These are phyloP conservation scores for Alviniconcha strummeri DNA, from an alignment of 2,888 invertebrate species.

Conservation along the genomic window DNA sequence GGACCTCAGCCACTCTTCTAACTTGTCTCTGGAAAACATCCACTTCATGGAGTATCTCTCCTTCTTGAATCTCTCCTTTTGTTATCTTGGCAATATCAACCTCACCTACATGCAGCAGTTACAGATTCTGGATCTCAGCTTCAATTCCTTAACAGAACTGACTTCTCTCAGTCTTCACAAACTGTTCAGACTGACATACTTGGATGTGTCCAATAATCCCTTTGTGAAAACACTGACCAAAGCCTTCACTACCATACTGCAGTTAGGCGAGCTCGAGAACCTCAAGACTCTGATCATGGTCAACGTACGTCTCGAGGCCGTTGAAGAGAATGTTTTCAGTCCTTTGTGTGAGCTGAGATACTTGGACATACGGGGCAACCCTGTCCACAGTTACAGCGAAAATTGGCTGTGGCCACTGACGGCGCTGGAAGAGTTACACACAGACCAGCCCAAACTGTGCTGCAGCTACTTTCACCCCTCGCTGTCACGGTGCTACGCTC, in stretches of 20 bases:
- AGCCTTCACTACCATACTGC: neutral
- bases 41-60: neutral
- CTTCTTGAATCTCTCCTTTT: neutral
- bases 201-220: constrained; percentile 7
- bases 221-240: neutral
- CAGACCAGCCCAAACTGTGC: constrained; percentile 22
- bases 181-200: constrained; percentile 1
- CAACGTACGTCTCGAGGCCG: neutral
- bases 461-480: neutral
- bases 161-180: neutral
- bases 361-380: neutral
- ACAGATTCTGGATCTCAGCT: constrained; percentile 26
- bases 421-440: neutral
- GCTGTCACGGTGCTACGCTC: constrained; percentile 1
- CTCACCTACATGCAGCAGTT: constrained; percentile 11
- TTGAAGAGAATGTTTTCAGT: neutral
- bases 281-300: neutral
- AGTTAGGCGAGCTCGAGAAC: neutral
- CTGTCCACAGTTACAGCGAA: neutral
- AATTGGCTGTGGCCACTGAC: neutral
- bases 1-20: neutral
- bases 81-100: neutral
- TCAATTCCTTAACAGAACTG: constrained; percentile 2
- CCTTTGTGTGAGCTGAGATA: neutral
- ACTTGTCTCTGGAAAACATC: neutral